phyloP scores from a whole-genome alignment of 1,140 invertebrate species.

The Dermatophagoides farinae region DNA sequence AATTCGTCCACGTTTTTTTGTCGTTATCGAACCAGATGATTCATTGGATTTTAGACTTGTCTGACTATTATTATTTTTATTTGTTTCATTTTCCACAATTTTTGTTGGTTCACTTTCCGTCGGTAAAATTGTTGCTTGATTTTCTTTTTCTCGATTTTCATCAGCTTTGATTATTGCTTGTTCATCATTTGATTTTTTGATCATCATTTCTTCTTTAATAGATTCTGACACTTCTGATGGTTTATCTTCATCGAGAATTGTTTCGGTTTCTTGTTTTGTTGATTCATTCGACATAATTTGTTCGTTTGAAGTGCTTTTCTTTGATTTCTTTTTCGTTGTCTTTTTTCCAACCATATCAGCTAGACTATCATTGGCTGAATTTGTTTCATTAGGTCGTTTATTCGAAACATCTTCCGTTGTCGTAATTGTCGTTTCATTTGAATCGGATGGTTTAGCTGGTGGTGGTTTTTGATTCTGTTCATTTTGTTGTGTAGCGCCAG shows the following conservation, averaged over 20 bases:
- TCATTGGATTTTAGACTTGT: not conserved
- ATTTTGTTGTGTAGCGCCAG: slow-evolving; percentile 8
- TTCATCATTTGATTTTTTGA: no score
- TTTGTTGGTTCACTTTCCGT: not conserved
- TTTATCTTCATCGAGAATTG: not conserved
- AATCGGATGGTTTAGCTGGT: not conserved
- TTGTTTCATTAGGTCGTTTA: not conserved
- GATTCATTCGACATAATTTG: not conserved
- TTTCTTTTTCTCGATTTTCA: not conserved
- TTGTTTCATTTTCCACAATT: slow-evolving; percentile 1
- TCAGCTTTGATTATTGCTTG: not conserved
- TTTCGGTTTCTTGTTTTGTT: not conserved
- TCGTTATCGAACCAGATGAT: not conserved
- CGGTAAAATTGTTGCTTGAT: not conserved
- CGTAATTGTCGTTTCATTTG: not conserved
- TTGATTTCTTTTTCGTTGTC: not conserved
- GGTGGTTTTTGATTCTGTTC: not conserved
- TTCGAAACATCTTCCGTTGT: not conserved
- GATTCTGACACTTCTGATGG: no score
- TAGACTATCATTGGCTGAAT: not conserved
- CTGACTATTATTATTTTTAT: slow-evolving; percentile 8
- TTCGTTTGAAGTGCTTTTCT: not conserved
- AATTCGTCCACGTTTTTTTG: slow-evolving; percentile 5
- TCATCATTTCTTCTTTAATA: not conserved
- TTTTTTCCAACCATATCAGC: not conserved